Conservation (phyloP, 1,140 invertebrate species). For the Popillia japonica region DNA sequence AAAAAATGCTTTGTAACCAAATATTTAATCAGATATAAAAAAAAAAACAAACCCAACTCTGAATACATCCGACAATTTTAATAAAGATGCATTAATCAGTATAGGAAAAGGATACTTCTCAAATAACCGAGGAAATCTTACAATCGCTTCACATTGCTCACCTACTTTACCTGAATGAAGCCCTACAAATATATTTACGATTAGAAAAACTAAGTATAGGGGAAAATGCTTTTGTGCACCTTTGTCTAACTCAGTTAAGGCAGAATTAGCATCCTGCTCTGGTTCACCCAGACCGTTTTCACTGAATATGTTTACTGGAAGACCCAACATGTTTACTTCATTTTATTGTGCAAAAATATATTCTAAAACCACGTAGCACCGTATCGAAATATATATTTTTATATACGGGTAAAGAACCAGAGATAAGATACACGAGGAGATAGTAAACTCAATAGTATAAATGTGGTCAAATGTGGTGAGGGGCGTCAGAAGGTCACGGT, state of each 20-base stretch:
- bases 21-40: slow-evolving; percentile 24
- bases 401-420: too few species aligned
- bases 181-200: slow-evolving; percentile 67
- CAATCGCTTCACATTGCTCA: slow-evolving; percentile 96
- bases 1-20: slow-evolving; percentile 44
- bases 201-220: slow-evolving; percentile 22
- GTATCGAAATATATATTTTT: too few species aligned
- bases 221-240: slow-evolving; percentile 63
- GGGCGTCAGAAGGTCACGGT: too few species aligned
- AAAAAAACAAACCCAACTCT: slow-evolving; percentile 74
- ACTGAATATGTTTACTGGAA: slow-evolving; percentile 74
- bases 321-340: slow-evolving; percentile 61
- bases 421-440: too few species aligned
- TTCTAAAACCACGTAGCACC: too few species aligned
- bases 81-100: slow-evolving; percentile 93
- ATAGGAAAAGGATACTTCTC: slow-evolving; percentile 98
- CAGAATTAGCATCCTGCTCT: slow-evolving; percentile 94
- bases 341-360: too few species aligned
- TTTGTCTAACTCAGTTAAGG: slow-evolving; percentile 93
- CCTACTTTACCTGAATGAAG: slow-evolving; percentile 88
- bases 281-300: slow-evolving; percentile 79
- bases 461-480: too few species aligned
- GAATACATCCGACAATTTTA: slow-evolving; percentile 95
- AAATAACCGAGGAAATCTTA: slow-evolving; percentile 91
- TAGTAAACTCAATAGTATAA: too few species aligned